Evolutionary conservation across 2,888 invertebrate genomes (phyloP).

Genomic region (Leucophenga maculata): DNA sequence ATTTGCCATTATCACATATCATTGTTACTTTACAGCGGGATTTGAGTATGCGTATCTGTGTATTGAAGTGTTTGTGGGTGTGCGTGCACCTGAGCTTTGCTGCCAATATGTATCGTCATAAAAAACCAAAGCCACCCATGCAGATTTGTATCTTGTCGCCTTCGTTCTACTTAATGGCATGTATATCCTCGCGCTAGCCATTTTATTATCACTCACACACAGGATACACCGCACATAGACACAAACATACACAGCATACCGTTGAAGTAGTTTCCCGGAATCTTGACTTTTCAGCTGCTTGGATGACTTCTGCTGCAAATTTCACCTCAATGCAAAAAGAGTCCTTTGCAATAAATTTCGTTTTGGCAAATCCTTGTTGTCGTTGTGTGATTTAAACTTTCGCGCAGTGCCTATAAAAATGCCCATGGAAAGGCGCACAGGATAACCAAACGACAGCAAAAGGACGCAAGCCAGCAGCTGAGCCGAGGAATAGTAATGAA

Average conservation of each 20-base stretch:
- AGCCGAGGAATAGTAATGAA: neutral
- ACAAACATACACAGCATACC: neutral
- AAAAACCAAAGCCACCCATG: slow-evolving; percentile 58
- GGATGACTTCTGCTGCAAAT: slow-evolving; percentile 40
- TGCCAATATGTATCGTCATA: slow-evolving; percentile 32
- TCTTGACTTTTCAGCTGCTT: neutral
- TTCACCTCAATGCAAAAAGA: slow-evolving; percentile 35
- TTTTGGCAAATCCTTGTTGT: slow-evolving; percentile 67
- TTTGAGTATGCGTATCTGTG: slow-evolving; percentile 49
- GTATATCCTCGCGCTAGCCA: slow-evolving; percentile 11
- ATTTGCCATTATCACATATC: slow-evolving; percentile 69
- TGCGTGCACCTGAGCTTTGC: slow-evolving; percentile 7
- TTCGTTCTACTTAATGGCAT: slow-evolving; percentile 18
- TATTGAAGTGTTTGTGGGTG: neutral
- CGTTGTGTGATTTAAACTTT: slow-evolving; percentile 71
- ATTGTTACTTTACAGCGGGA: slow-evolving; percentile 60
- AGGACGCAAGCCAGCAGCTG: neutral
- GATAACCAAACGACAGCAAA: neutral
- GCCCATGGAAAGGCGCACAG: neutral
- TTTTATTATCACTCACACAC: slow-evolving; percentile 21
- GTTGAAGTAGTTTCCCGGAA: no score
- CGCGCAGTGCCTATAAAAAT: slow-evolving; percentile 39
- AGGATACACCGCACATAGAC: slow-evolving; percentile 8
- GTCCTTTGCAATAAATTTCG: slow-evolving; percentile 68
- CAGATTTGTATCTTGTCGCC: slow-evolving; percentile 66